Evolutionary conservation across 2,113 vertebrate species (phyloP), one percentile per base, ranked within the genome.

Genomic region (Rynchops niger): DNA sequence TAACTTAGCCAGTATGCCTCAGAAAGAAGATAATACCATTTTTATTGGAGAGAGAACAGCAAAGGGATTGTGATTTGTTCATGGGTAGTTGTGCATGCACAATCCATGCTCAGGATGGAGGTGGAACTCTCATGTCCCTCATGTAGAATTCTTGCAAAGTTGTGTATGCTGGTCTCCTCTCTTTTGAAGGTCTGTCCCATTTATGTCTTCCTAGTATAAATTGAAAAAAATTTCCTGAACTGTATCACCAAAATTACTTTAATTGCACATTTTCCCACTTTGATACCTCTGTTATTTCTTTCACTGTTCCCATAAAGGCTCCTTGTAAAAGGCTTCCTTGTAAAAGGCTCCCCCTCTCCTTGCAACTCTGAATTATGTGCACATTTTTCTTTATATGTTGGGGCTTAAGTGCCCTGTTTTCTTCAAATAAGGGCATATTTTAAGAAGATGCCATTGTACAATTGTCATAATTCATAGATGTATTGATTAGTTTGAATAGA

Each of bases 51-150:
- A 34, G 58, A 34, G 43, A 77, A 13, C 22, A 76, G 43, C 15
- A 20, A 65, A 82, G 80, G 49, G 34, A 2, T 2, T 13, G 30
- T n/a, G 50, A 47, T 25, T 74, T 78, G 45, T 50, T 88, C 34
- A 67, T 63, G 74, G 14, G 12, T 23, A 36, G 53, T 4, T 95
- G 7, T 62, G 25, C 1, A 1, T 65, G 36, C 23, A 32, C 25
- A 40, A 3, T 70, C n/a, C 13, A 0, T 58, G 38, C 71, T 45
- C 32, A 7, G 9, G 40, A 8, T 30, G 19, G 34, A 25, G 38
- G 1, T 34, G 56, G 27, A 63, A 8, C 34, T 90, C 36, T 43
- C 0, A 0, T 25, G 26, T 45, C 27, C 32, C 42, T 81, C 45
- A 14, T 4, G 8, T 7, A 55, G 47, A 40, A 19, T 52, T 79